These are phyloP conservation scores for Mormoops blainvillei DNA, from an alignment of 2,113 vertebrate species.

Conservation along the genomic window DNA sequence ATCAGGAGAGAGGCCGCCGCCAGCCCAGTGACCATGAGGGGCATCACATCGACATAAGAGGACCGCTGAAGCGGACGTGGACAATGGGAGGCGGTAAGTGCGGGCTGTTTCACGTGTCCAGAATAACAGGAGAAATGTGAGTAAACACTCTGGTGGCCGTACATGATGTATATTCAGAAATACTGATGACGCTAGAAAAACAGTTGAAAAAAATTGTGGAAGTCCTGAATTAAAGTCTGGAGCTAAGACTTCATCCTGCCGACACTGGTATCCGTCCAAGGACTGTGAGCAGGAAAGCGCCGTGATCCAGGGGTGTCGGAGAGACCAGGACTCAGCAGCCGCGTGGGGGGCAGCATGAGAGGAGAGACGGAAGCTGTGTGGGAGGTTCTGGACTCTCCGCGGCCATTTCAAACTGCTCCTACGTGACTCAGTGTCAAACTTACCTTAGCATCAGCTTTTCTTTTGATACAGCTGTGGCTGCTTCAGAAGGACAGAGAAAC, in stretches of 20 bases:
- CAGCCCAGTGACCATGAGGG: not conserved
- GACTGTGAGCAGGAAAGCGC: not conserved
- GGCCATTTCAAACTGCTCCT: not conserved
- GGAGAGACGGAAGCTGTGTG: not conserved
- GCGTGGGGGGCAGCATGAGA: not conserved
- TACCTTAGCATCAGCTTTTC: not conserved
- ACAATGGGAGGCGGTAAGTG: not conserved
- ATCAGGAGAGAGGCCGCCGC: not conserved
- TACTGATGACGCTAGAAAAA: not conserved
- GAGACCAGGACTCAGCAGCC: not conserved
- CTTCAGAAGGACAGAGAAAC: not conserved
- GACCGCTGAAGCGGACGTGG: not conserved
- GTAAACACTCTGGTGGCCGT: not conserved
- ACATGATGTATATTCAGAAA: not conserved
- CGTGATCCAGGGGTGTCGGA: not conserved
- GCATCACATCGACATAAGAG: not conserved
- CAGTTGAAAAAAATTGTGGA: not conserved
- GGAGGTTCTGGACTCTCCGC: not conserved
- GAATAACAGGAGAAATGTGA: not conserved
- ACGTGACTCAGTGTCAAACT: not conserved
- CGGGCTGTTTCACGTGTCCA: not conserved
- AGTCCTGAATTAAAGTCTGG: not conserved
- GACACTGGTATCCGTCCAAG: not conserved
- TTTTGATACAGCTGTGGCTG: not conserved
- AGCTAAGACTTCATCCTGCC: not conserved